Base-by-base conservation (phyloP, 1,140 invertebrate genomes). In the Drosophila navojoa region DNA sequence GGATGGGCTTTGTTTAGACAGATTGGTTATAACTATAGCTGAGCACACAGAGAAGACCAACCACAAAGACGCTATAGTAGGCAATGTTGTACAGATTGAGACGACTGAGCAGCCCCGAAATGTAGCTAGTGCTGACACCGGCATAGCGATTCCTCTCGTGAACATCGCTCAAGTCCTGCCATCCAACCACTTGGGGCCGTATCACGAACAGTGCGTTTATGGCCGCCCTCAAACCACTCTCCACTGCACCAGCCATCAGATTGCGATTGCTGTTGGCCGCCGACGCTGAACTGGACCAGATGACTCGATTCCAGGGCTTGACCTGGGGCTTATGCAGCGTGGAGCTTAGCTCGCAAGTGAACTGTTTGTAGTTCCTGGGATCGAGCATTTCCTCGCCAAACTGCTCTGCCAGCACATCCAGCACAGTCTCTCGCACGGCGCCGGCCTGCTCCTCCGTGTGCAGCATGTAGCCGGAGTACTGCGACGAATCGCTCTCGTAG, bases 221-320 rank as follows among this genome's bases (percentile, higher is more conserved):
- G 2, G 91, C 91, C 0, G 91, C 84, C 45, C 91, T 52, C 4
- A 84, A n/a, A 4, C 91, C 91, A 52, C 91, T 92, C 71, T 92
- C 84, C 4, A 92, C 87, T 0, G 91, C 91, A 4, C 91, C 91
- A 1, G 77, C 89, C 50, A 92, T 76, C 3, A 79, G 67, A 22
- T 77, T 91, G 44, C 91, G 91, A 72, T 91, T 90, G 35, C 49
- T 70, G 35, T 76, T 87, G 9, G 70, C 82, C 2, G 58, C 76
- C 3, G 78, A 57, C 3, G 91, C 67, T 4, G 91, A 92, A 25
- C 91, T 81, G 19, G 90, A 84, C 90, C 90, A 92, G 25, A 92
- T 77, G 15, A 92, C 54, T 0, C 89, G 78, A 25, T 84, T 29
- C 81, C 84, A 92, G 22, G 91, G 84, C 19, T 59, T 79, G 0